These are phyloP conservation scores for Horisme vitalbata DNA, from an alignment of 2,888 invertebrate species.

Conservation along the genomic window DNA sequence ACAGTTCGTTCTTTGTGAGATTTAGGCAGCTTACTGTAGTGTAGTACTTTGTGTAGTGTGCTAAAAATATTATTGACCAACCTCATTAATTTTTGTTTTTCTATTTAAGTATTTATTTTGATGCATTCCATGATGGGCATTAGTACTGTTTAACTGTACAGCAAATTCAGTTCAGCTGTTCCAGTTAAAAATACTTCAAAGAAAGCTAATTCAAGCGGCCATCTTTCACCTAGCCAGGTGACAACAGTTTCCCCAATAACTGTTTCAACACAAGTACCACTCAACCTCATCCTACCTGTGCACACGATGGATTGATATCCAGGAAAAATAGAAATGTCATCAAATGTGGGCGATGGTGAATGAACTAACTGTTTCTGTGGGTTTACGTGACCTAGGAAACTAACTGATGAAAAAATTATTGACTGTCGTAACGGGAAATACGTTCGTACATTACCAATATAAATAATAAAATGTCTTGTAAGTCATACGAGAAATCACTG, in stretches of 20 bases:
- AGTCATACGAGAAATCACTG: too few species aligned
- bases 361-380: conserved; percentile 3
- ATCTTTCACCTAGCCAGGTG: neutral
- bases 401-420: conserved; percentile 13
- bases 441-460: too few species aligned
- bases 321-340: conserved; percentile 21
- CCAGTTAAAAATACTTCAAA: neutral
- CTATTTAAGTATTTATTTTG: too few species aligned
- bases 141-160: too few species aligned
- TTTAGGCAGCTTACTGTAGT: too few species aligned
- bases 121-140: too few species aligned
- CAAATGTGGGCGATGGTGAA: conserved; percentile 12
- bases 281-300: conserved; percentile 5
- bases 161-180: neutral
- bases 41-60: too few species aligned
- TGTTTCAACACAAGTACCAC: conserved; percentile 5
- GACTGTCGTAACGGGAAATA: too few species aligned
- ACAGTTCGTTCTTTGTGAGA: too few species aligned
- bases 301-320: conserved; percentile 4
- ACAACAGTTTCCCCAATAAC: neutral
- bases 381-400: conserved; percentile 2
- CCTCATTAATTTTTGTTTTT: too few species aligned
- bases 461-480: too few species aligned
- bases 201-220: neutral
- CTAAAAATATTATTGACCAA: too few species aligned